These are phyloP conservation scores for Styela plicata DNA, from an alignment of 23 tunicate genomes.

Conservation along the genomic window DNA sequence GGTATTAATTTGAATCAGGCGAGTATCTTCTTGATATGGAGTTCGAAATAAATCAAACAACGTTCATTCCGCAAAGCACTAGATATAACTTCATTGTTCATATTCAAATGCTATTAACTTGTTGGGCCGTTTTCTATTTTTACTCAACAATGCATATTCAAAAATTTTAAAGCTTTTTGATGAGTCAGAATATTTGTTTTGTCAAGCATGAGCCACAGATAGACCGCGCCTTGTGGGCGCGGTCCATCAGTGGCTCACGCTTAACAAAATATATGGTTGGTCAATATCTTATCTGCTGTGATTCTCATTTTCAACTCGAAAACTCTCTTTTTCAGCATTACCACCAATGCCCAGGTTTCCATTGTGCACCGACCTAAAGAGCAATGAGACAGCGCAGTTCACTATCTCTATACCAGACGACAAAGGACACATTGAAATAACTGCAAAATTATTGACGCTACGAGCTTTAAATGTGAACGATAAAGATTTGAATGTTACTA, in stretches of 20 bases:
- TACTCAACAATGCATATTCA: background rate
- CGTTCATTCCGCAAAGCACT: no score
- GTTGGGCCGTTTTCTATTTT: background rate
- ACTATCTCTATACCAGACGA: constrained; percentile 26
- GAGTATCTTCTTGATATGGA: no score
- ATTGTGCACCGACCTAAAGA: constrained; percentile 2
- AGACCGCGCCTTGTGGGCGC: no score
- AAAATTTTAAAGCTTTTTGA: background rate
- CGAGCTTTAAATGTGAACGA: constrained; percentile 42
- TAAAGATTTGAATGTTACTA: constrained; percentile 28
- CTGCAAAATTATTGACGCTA: constrained; percentile 36
- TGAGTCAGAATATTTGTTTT: background rate
- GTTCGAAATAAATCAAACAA: no score
- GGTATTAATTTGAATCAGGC: no score
- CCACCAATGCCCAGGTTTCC: constrained; percentile 37
- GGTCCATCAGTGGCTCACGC: no score
- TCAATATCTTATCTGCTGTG: no score
- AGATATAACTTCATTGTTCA: no score
- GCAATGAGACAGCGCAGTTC: constrained; percentile 6
- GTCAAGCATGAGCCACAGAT: no score
- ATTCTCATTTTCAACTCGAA: no score
- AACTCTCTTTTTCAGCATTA: constrained; percentile 24
- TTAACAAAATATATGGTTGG: no score
- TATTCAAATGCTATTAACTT: no score
- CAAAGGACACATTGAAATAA: constrained; percentile 5